A percentile compares a stretch with the other conserved stretches of the same genome.
phyloP scores from a whole-genome alignment of 2,797 vertebrate genomes.

The Salarias fasciatus region DNA sequence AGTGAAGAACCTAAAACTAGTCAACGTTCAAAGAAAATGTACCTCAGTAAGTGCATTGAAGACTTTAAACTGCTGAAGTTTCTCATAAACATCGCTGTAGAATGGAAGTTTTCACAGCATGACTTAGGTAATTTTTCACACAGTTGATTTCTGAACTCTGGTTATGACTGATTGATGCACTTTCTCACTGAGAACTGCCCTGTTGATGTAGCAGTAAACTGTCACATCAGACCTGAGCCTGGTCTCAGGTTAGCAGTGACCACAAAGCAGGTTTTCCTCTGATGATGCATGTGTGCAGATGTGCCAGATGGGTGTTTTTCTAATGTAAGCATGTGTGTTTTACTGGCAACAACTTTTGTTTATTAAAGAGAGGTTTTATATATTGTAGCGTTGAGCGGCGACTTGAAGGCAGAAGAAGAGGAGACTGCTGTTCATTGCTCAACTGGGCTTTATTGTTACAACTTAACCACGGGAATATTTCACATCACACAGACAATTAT shows the following conservation, averaged over 20 bases:
- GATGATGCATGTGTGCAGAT: constrained; percentile 23
- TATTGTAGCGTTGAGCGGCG: too few relatives aligned
- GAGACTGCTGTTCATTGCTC: too few relatives aligned
- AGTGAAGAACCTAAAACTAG: constrained; percentile 9
- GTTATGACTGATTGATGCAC: constrained; percentile 75
- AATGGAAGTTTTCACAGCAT: constrained; percentile 38
- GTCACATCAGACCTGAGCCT: too few relatives aligned
- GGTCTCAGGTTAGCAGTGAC: constrained; percentile 13
- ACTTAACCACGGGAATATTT: too few relatives aligned
- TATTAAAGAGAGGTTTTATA: background rate
- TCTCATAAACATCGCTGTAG: constrained; percentile 46
- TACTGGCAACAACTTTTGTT: constrained; percentile 25
- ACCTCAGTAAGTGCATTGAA: constrained; percentile 24
- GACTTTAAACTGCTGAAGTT: constrained; percentile 44
- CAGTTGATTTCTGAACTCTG: constrained; percentile 60
- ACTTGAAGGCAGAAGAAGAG: too few relatives aligned
- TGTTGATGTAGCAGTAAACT: constrained; percentile 29
- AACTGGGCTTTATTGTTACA: too few relatives aligned
- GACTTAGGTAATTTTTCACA: constrained; percentile 37
- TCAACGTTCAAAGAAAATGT: constrained; percentile 15
- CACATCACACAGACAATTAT: too few relatives aligned
- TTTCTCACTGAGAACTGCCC: constrained; percentile 75
- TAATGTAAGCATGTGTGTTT: constrained; percentile 19
- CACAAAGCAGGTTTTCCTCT: constrained; percentile 22
- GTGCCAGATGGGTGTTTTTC: constrained; percentile 10